These are phyloP conservation scores for Spinus olivaceus DNA, from an alignment of 2,797 vertebrate species.

Conservation along the genomic window DNA sequence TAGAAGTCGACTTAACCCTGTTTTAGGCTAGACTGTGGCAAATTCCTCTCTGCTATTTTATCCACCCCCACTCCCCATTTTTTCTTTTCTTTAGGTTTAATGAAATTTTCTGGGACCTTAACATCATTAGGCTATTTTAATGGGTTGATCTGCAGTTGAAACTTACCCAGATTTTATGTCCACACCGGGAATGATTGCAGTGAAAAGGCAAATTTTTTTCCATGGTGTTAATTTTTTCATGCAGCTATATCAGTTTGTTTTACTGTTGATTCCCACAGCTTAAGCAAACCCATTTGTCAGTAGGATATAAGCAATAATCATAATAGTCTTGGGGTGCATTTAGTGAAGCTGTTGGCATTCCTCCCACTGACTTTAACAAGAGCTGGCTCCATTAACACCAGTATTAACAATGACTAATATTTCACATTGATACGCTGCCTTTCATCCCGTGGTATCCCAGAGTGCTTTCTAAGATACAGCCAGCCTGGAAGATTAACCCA, in stretches of 20 bases:
- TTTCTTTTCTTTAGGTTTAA: background rate
- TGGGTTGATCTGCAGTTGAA: background rate
- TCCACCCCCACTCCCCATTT: fast-evolving
- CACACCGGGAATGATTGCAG: fast-evolving
- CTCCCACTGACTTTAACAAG: conserved; percentile 40
- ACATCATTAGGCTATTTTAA: background rate
- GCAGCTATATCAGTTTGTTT: conserved; percentile 3
- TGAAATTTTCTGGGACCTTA: background rate
- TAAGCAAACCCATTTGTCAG: conserved; percentile 51
- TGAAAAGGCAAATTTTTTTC: background rate
- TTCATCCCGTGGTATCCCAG: conserved; percentile 58
- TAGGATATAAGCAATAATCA: conserved; percentile 52
- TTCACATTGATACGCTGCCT: conserved; percentile 41
- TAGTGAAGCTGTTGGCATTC: conserved; percentile 41
- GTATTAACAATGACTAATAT: conserved; percentile 61
- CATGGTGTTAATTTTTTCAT: background rate
- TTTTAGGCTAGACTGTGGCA: background rate
- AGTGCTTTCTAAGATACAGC: conserved; percentile 49
- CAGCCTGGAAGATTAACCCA: conserved; percentile 57
- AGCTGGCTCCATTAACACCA: conserved; percentile 36
- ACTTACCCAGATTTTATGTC: background rate
- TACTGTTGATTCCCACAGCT: conserved; percentile 39
- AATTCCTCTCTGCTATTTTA: background rate
- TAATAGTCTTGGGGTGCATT: conserved; percentile 52
- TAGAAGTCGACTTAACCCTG: background rate